Conservation (phyloP, 2,888 invertebrate species). For the Drosophila lacicola region DNA sequence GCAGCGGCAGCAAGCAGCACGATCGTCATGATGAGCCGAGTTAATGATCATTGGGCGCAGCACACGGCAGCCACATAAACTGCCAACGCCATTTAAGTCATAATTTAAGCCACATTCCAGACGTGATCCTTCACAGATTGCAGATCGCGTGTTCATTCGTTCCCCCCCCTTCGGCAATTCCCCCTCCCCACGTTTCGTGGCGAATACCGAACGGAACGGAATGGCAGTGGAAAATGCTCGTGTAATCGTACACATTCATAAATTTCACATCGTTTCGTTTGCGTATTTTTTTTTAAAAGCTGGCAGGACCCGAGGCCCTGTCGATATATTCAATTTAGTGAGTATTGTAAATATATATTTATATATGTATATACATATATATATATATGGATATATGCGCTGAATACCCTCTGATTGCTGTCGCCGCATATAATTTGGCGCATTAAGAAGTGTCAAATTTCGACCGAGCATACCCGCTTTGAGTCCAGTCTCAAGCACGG, state of each 20-base stretch:
- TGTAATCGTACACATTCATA: constrained; percentile 74
- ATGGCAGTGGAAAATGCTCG: constrained; percentile 41
- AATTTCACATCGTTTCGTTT: constrained; percentile 68
- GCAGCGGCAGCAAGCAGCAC: neutral
- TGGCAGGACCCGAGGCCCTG: constrained; percentile 20
- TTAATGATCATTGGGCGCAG: constrained; percentile 29
- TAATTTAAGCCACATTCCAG: constrained; percentile 82
- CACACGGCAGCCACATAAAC: constrained; percentile 79
- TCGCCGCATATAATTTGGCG: constrained; percentile 73
- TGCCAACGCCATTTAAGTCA: constrained; percentile 82
- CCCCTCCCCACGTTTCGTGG: no score
- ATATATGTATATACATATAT: neutral
- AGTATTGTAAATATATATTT: neutral
- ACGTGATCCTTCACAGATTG: constrained; percentile 81
- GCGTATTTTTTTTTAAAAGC: constrained; percentile 34
- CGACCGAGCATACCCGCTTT: constrained; percentile 47
- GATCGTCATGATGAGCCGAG: constrained; percentile 17
- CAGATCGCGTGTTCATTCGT: constrained; percentile 69
- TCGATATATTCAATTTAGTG: constrained; percentile 29
- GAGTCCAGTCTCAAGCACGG: constrained; percentile 7
- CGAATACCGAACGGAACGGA: constrained; percentile 39
- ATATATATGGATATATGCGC: neutral
- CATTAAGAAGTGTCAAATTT: constrained; percentile 81
- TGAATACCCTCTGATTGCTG: constrained; percentile 39
- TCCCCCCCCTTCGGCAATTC: neutral